These are phyloP conservation scores for Xenentodon cancila DNA, from an alignment of 2,797 vertebrate species.

Conservation along the genomic window DNA sequence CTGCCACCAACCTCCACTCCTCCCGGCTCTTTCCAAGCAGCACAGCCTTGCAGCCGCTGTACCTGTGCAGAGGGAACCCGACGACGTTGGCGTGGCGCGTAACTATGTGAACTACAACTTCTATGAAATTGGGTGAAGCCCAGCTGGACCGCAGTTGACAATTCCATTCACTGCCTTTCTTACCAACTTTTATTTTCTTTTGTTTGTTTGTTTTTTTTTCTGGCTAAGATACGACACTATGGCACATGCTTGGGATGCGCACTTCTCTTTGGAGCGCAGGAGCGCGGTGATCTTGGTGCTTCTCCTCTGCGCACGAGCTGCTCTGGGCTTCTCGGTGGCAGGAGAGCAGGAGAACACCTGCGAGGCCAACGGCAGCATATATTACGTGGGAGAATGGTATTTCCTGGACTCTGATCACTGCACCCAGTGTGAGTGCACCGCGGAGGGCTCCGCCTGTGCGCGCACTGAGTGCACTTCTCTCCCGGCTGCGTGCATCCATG, in stretches of 20 bases:
- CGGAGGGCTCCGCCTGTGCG: conserved; percentile 80
- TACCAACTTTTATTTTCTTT: no score
- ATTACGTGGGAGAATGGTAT: conserved; percentile 88
- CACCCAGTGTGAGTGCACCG: conserved; percentile 86
- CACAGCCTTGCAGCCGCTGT: conserved; percentile 25
- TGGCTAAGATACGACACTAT: conserved; percentile 12
- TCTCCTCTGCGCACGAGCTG: conserved; percentile 54
- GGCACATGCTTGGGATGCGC: conserved; percentile 34
- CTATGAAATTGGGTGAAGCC: neutral
- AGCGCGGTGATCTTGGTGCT: conserved; percentile 55
- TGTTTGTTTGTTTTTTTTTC: no score
- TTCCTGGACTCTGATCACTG: conserved; percentile 87
- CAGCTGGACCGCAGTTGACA: neutral
- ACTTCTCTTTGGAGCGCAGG: conserved; percentile 25
- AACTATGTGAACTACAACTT: conserved; percentile 48
- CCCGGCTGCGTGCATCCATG: conserved; percentile 88
- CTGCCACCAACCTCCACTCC: conserved; percentile 43
- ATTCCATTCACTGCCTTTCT: neutral
- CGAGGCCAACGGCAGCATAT: conserved; percentile 85
- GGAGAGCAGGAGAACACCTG: conserved; percentile 80
- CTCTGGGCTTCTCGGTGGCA: conserved; percentile 70
- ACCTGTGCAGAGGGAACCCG: neutral
- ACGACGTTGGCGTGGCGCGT: neutral
- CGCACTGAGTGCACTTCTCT: conserved; percentile 83
- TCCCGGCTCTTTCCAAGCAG: conserved; percentile 30